These are phyloP conservation scores for Cryptomyrus ogoouensis DNA, from an alignment of 2,113 vertebrate genomes.

Conservation along the genomic window DNA sequence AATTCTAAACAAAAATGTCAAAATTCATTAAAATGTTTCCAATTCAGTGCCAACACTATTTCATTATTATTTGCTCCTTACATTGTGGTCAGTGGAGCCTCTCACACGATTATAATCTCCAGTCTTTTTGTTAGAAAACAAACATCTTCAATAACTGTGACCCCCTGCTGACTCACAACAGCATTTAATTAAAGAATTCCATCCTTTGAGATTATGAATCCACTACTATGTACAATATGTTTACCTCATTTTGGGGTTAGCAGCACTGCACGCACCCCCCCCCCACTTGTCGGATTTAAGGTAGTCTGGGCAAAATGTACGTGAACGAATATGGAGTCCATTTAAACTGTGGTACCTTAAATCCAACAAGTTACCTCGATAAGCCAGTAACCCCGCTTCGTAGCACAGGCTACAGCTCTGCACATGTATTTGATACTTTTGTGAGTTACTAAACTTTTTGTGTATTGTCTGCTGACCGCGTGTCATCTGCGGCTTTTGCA, in stretches of 20 bases:
- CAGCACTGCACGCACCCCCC: neutral
- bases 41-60: neutral
- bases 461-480: neutral
- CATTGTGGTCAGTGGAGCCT: neutral
- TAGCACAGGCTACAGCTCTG: neutral
- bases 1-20: neutral
- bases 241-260: neutral
- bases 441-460: neutral
- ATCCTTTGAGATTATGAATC: neutral
- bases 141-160: neutral
- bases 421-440: neutral
- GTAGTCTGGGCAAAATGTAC: no score
- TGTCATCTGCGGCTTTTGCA: neutral
- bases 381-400: no score
- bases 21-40: neutral
- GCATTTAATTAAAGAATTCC: neutral
- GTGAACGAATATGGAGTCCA: no score
- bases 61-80: neutral
- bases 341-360: no score
- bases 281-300: no score
- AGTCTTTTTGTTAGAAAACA: neutral
- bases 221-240: neutral
- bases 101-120: neutral
- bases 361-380: no score
- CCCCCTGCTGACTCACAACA: neutral